phyloP scores from a whole-genome alignment of 2,888 invertebrate species.

The Vesta saturnalis region DNA sequence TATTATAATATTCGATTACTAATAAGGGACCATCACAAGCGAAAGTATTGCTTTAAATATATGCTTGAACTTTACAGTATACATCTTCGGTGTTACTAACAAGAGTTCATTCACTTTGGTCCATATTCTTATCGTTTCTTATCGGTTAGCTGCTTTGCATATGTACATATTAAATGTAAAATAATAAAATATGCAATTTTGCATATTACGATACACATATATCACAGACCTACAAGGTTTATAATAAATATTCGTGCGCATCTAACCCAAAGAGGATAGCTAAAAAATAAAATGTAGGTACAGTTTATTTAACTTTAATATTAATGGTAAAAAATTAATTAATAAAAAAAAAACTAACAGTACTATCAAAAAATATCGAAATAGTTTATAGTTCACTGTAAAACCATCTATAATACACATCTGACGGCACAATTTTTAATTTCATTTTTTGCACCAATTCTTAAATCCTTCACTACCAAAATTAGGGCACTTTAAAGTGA shows the following conservation, averaged over 20 bases:
- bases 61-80: conserved; percentile 49
- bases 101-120: conserved; percentile 59
- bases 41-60: conserved; percentile 61
- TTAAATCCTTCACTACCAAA: conserved; percentile 30
- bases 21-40: conserved; percentile 59
- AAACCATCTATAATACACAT: conserved; percentile 22
- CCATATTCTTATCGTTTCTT: conserved; percentile 55
- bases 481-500: conserved; percentile 47
- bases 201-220: conserved; percentile 61
- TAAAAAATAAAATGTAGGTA: conserved; percentile 38
- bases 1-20: conserved; percentile 49
- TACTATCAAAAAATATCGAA: conserved; percentile 26
- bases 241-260: conserved; percentile 37
- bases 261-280: conserved; percentile 30
- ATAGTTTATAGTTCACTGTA: conserved; percentile 22
- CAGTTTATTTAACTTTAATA: conserved; percentile 17
- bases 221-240: conserved; percentile 63
- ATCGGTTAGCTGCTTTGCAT: conserved; percentile 55
- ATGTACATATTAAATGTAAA: conserved; percentile 41
- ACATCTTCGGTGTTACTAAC: conserved; percentile 33
- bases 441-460: conserved; percentile 29
- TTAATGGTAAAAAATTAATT: conserved; percentile 20
- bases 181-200: conserved; percentile 53
- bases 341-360: conserved; percentile 29
- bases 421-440: conserved; percentile 26